Evolutionary conservation across 2,113 vertebrate genomes (phyloP).

Genomic region (Bucco capensis): DNA sequence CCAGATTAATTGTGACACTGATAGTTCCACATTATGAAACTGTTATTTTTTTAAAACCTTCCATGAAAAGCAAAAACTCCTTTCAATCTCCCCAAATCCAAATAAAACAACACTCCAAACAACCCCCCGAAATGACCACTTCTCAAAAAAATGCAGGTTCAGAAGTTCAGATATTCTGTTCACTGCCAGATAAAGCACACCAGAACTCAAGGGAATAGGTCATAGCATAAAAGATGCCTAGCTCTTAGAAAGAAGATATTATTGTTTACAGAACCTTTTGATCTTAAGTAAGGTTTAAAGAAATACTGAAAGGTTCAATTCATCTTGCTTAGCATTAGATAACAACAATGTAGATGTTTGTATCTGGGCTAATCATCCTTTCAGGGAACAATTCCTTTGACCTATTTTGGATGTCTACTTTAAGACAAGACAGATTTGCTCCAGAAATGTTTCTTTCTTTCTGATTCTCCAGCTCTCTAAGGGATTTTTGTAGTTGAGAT

Average conservation of each 20-base stretch:
- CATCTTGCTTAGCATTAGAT: not conserved
- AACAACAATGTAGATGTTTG: not conserved
- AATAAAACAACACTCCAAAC: not conserved
- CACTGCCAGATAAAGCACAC: not conserved
- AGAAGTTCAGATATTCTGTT: not conserved
- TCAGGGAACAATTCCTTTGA: not conserved
- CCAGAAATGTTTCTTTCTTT: not conserved
- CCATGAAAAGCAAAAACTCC: not conserved
- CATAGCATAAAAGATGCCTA: not conserved
- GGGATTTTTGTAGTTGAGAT: not conserved
- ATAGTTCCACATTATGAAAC: slow-evolving; percentile 13
- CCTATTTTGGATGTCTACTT: not conserved
- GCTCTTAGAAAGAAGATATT: not conserved
- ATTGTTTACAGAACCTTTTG: not conserved
- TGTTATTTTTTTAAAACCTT: not conserved
- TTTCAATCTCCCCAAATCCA: not conserved
- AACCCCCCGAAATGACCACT: not conserved
- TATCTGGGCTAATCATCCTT: not conserved
- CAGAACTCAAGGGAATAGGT: not conserved
- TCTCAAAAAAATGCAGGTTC: not conserved
- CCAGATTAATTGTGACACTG: slow-evolving; percentile 46
- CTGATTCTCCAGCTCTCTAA: not conserved
- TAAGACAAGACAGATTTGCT: not conserved
- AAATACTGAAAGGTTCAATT: not conserved
- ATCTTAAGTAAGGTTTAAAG: not conserved